phyloP scores from a whole-genome alignment of 2,113 vertebrate species.

The Phalacrocorax carbo region DNA sequence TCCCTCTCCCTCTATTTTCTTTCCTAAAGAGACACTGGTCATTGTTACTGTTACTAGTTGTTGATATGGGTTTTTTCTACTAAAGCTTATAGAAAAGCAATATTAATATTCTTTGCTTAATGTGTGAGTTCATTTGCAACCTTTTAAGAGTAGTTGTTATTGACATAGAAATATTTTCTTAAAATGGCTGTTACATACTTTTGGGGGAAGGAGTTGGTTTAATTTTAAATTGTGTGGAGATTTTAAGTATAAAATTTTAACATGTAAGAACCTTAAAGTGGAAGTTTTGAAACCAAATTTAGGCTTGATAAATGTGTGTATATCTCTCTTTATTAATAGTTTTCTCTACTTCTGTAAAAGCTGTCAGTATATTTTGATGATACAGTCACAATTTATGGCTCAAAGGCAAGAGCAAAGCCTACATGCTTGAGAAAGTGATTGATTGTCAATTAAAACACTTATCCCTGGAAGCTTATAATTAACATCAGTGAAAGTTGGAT shows the following conservation, averaged over 20 bases:
- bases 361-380: not conserved
- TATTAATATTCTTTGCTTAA: not conserved
- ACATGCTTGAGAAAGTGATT: not conserved
- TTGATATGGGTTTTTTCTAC: not conserved
- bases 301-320: not conserved
- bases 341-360: not conserved
- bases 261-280: not conserved
- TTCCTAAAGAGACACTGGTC: not conserved
- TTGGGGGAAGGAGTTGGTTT: not conserved
- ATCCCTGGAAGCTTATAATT: not conserved
- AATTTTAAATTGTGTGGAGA: not conserved
- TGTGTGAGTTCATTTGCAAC: not conserved
- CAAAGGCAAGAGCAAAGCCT: not conserved
- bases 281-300: not conserved
- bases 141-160: not conserved
- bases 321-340: not conserved
- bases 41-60: not conserved
- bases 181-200: not conserved
- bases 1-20: not conserved
- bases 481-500: not conserved
- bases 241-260: not conserved
- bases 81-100: not conserved
- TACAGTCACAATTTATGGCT: not conserved
- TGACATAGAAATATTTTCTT: not conserved
- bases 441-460: not conserved